These are phyloP conservation scores for Meandrina meandrites DNA, from an alignment of 92 coral and sea anemone species.

Conservation along the genomic window DNA sequence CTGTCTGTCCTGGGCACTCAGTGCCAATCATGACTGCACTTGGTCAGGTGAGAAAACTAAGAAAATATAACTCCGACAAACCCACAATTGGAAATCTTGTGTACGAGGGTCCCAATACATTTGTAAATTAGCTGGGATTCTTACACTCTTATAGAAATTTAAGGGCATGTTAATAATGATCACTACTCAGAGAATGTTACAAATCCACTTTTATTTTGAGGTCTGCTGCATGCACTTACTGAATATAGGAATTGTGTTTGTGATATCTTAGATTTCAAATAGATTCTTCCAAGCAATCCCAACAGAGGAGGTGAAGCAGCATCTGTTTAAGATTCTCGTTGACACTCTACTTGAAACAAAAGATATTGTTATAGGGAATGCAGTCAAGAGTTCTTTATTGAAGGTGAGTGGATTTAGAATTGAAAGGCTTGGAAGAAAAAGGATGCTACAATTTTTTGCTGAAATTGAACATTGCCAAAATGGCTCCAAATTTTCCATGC, in stretches of 20 bases:
- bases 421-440: too few species aligned
- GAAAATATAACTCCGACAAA: background rate
- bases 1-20: constrained; percentile 61
- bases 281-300: constrained; percentile 84
- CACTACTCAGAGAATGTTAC: too few species aligned
- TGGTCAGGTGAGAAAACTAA: constrained; percentile 61
- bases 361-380: constrained; percentile 50
- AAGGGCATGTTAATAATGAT: too few species aligned
- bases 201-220: too few species aligned
- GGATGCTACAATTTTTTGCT: too few species aligned
- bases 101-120: too few species aligned
- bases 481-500: too few species aligned
- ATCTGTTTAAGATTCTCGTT: constrained; percentile 60
- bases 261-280: constrained; percentile 57
- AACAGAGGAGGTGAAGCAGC: constrained; percentile 60
- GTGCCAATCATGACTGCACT: constrained; percentile 66
- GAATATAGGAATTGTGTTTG: too few species aligned
- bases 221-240: too few species aligned
- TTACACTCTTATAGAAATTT: too few species aligned
- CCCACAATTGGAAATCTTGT: background rate
- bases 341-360: constrained; percentile 63
- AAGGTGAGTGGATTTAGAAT: constrained; percentile 55
- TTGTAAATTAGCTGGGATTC: too few species aligned
- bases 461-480: too few species aligned
- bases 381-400: constrained; percentile 63